Base-by-base conservation (phyloP, 2,113 vertebrate species). In the Turnix velox region DNA sequence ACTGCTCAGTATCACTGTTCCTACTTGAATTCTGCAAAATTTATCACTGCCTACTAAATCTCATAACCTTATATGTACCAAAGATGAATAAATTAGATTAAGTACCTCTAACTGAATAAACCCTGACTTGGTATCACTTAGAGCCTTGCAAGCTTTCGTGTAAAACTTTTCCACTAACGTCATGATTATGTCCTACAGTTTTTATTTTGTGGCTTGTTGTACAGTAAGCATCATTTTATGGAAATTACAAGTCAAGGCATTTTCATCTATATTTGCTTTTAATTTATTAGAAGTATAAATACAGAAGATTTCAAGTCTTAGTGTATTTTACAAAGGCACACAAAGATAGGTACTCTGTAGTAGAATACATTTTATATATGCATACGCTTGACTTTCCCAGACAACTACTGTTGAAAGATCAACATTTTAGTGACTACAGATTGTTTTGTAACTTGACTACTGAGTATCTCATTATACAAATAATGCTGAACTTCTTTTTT, bases 81-180 rank as follows among this genome's bases (percentile, higher is more conserved):
- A 91, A 91, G 33, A 92, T 57, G 18, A 92, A 84, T 75, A 87
- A 91, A 76, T 65, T 73, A 49, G 59, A 88, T n/a, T 49, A 88
- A 90, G 11, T n/a, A 35, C 12, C 9, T 71, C 74, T 77, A 28
- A 73, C 15, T 51, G 20, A 62, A 4, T 62, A 88, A 88, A 27
- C 7, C 9, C 85, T 73, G 83, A 72, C 83, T 69, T 79, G 8
- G 5, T 79, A 40, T 24, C 4, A 0, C 20, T 65, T 68, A 63
- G 12, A 59, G 25, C 2, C 18, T 72, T 87, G 31, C 1, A 81
- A 72, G 15, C 0, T 79, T 87, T 75, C 45, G 22, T 1, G 2
- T 58, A 68, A 61, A 4, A 13, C 18, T 46, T 82, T 61, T 55
- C 30, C 12, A 55, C 16, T 69, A 31, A 88, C 67, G n/a, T 31